Base-by-base conservation (phyloP, 2,113 vertebrate genomes). In the Tylochromis polylepis region DNA sequence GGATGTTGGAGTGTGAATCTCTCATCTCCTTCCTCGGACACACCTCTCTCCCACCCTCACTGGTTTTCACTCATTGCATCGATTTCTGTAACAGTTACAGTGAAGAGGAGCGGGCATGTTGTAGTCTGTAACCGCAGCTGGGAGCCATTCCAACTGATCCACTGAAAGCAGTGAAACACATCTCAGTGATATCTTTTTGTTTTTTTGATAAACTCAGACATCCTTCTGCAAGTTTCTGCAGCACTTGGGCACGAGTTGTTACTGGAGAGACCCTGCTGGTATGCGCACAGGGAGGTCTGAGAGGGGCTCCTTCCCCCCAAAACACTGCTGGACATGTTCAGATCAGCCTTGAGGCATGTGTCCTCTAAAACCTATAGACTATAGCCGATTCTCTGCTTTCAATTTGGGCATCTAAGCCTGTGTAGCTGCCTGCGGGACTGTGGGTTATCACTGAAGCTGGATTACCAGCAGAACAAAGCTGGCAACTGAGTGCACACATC, bases 11-110 rank as follows among this genome's bases (percentile, higher is more conserved):
- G 6, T 77, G 12, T 34, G 70, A 38, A n/a, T 79, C n/a, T 53
- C 20, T 43, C 22, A 41, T 81, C 75, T 90, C 62, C 16, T 51
- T 18, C 56, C 24, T 81, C 29, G 18, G 88, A 90, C 91, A 89
- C 95, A 92, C 95, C 94, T 92, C 85, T 87, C 24, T 75, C 24
- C 72, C 85, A 59, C 55, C 88, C 59, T 79, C 80, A 16, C 56
- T 82, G 79, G 34, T n/a, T 84, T 11, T 24, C 34, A 18, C 53
- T 53, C 36, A 16, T 59, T 85, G 24, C 80, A 82, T 70, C 55
- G 82, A 83, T 88, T 83, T 81, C 14, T 60, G 20, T 29, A 65
- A 36, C 59, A 34, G 31, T 57, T 51, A 57, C 60, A 11, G 5
- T 43, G 4, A 10, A 20, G 15, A 31, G 15, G 29, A 8, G 18